Evolutionary conservation across 1,140 invertebrate species (phyloP).

Genomic region (Muscidifurax raptorellus): DNA sequence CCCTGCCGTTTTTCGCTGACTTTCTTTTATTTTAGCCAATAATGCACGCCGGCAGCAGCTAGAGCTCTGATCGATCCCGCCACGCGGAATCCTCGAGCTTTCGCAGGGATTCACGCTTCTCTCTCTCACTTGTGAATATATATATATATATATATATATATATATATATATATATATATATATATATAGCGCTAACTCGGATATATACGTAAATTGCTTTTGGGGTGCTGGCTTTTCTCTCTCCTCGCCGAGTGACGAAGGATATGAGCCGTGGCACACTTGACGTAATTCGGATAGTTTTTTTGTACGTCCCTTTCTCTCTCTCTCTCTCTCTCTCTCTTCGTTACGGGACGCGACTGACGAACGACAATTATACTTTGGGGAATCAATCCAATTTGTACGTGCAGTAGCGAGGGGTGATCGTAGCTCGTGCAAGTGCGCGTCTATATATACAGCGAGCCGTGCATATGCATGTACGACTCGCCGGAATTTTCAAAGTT

Average conservation of each 20-base stretch:
- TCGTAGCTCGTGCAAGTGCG: background rate
- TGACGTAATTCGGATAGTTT: background rate
- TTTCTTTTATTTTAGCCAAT: constrained; percentile 66
- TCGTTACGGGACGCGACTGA: background rate
- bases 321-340: background rate
- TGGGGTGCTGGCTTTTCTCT: background rate
- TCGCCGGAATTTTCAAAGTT: background rate
- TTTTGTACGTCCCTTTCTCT: background rate
- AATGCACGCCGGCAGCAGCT: constrained; percentile 56
- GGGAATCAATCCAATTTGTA: constrained; percentile 13
- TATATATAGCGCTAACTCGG: background rate
- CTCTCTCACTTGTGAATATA: background rate
- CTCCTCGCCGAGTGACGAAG: background rate
- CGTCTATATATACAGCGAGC: too few species aligned
- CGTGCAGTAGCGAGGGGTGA: background rate
- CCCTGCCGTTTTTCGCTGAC: constrained; percentile 52
- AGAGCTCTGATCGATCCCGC: constrained; percentile 62
- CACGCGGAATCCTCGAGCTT: constrained; percentile 18
- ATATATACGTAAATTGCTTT: constrained; percentile 18
- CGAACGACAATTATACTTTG: constrained; percentile 16
- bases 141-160: too few species aligned
- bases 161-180: too few species aligned
- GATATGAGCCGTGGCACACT: background rate
- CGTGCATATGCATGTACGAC: background rate
- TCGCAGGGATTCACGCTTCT: background rate